Conservation (phyloP, 1,140 invertebrate species). For the Hyles euphorbiae region DNA sequence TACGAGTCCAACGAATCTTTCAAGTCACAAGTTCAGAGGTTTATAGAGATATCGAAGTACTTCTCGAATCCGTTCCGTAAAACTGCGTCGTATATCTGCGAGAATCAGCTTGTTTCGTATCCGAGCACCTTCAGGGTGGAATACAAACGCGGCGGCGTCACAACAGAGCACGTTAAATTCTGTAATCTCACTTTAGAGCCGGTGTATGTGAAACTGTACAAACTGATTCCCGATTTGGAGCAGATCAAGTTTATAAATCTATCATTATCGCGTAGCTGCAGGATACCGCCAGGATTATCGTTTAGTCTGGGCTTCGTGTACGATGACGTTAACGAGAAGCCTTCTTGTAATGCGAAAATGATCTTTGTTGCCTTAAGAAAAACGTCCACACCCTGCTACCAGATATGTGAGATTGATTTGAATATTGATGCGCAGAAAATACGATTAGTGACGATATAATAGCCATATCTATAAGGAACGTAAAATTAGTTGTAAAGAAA, state of each 20-base stretch:
- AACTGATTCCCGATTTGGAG: slow-evolving; percentile 51
- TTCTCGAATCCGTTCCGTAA: slow-evolving; percentile 58
- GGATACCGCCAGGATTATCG: slow-evolving; percentile 55
- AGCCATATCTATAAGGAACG: background rate
- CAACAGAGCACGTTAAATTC: slow-evolving; percentile 48
- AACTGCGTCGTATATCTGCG: slow-evolving; percentile 56
- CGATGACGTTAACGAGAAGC: slow-evolving; percentile 49
- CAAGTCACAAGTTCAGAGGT: slow-evolving; percentile 49
- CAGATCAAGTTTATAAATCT: slow-evolving; percentile 56
- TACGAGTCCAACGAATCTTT: slow-evolving; percentile 24
- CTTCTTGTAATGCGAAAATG: slow-evolving; percentile 41
- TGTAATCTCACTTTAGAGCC: slow-evolving; percentile 49
- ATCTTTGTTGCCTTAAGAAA: slow-evolving; percentile 56
- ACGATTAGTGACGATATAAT: slow-evolving; percentile 23
- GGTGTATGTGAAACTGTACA: slow-evolving; percentile 50
- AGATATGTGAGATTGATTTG: slow-evolving; percentile 56
- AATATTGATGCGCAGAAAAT: slow-evolving; percentile 42
- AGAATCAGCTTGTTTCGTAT: slow-evolving; percentile 47
- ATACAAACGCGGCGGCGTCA: slow-evolving; percentile 44
- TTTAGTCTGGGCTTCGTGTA: slow-evolving; percentile 51
- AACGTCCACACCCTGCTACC: slow-evolving; percentile 57
- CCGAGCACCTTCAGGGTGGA: slow-evolving; percentile 42
- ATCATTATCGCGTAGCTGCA: slow-evolving; percentile 43
- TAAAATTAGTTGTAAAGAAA: background rate
- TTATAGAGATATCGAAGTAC: slow-evolving; percentile 61